Percentiles rank a stretch among this genome's conserved stretches.
Conservation (phyloP, 2,888 invertebrate genomes). For the Philaethria dido region DNA sequence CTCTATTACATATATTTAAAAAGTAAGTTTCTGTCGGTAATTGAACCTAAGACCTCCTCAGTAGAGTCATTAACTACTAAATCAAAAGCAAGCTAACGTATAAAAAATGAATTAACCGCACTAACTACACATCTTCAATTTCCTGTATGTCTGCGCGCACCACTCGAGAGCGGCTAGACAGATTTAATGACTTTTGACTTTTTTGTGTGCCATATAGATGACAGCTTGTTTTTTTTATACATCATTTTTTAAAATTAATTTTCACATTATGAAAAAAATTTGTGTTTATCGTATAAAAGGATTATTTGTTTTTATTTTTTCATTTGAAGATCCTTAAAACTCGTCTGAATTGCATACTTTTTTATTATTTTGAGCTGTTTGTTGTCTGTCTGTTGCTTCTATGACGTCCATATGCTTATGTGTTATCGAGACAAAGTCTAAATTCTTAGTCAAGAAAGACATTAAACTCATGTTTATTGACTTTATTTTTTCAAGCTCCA, state of each 20-base stretch:
- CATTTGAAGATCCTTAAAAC: too few species aligned
- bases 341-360: too few species aligned
- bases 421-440: too few species aligned
- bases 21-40: background rate
- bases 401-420: too few species aligned
- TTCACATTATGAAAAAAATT: background rate
- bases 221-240: background rate
- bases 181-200: constrained; percentile 8
- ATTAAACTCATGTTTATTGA: too few species aligned
- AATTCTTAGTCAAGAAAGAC: too few species aligned
- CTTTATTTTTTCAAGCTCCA: too few species aligned
- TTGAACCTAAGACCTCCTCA: background rate
- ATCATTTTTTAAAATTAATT: background rate
- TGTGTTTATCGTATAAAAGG: too few species aligned
- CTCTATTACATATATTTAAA: too few species aligned
- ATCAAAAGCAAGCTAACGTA: background rate
- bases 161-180: constrained; percentile 19
- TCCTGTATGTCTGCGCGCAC: constrained; percentile 15
- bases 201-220: background rate
- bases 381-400: too few species aligned
- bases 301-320: too few species aligned
- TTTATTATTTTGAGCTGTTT: too few species aligned
- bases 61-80: background rate
- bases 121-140: constrained; percentile 4
- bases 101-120: constrained; percentile 6